Percentiles rank a stretch among this genome's conserved stretches.
Evolutionary conservation across 2,888 invertebrate species (phyloP).

Genomic region (Leptinotarsa rubiginosa): DNA sequence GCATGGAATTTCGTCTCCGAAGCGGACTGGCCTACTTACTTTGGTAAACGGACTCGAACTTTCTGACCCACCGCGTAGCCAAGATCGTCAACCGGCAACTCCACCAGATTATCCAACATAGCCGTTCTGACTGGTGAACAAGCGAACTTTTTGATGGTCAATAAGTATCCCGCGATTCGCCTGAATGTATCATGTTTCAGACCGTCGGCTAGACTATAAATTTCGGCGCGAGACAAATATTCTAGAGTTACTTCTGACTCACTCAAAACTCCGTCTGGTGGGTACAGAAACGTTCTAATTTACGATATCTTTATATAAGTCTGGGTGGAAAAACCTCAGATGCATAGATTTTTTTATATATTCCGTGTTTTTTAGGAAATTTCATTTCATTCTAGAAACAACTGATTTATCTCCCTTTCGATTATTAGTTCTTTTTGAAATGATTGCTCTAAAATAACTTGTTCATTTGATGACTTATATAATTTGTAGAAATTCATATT

Average conservation of each 20-base stretch:
- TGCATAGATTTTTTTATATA: not conserved
- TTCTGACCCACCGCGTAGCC: constrained; percentile 3
- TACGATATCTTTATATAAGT: constrained; percentile 3
- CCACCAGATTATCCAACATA: constrained; percentile 13
- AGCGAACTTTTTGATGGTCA: constrained; percentile 21
- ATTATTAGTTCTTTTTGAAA: no score
- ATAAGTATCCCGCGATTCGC: constrained; percentile 4
- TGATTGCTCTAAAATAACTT: no score
- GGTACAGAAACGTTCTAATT: constrained; percentile 19
- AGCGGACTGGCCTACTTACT: no score
- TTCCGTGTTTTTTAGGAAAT: not conserved
- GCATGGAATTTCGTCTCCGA: no score
- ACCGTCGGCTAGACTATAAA: constrained; percentile 30
- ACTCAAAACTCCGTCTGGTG: constrained; percentile 31
- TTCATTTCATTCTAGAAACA: no score
- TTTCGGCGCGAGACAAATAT: constrained; percentile 28
- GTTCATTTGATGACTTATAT: no score
- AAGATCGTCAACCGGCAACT: constrained; percentile 4
- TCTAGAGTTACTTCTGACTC: constrained; percentile 32
- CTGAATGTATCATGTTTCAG: constrained; percentile 25
- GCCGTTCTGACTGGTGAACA: constrained; percentile 13
- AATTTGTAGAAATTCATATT: no score
- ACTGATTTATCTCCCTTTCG: no score
- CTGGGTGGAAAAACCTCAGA: not conserved
- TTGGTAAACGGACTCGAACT: not conserved